Conservation (phyloP, 2,888 invertebrate species). For the Opisthograptis luteolata region DNA sequence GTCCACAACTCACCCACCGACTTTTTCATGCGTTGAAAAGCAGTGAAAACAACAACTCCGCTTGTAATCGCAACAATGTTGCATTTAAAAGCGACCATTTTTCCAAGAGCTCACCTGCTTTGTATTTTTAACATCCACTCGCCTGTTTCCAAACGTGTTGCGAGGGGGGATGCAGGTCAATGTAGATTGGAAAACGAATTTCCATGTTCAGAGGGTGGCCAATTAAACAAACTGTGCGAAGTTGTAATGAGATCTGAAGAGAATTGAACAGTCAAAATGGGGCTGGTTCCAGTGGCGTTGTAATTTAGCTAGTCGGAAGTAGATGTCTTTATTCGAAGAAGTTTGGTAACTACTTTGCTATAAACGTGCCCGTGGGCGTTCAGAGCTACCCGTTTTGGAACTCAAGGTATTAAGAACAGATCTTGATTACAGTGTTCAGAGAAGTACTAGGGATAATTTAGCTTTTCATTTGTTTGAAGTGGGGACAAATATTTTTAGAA, state of each 20-base stretch:
- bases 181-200: conserved; percentile 42
- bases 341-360: conserved; percentile 29
- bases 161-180: conserved; percentile 29
- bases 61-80: conserved; percentile 42
- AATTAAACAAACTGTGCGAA: conserved; percentile 57
- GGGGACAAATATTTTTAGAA: too few species aligned
- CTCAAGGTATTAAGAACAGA: neutral
- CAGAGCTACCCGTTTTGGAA: conserved; percentile 9
- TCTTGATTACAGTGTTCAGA: too few species aligned
- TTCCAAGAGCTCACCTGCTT: conserved; percentile 35
- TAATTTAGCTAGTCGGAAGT: conserved; percentile 44
- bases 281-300: conserved; percentile 32
- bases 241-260: conserved; percentile 57
- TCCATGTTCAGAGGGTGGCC: conserved; percentile 48
- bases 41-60: conserved; percentile 48
- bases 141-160: conserved; percentile 14
- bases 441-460: neutral
- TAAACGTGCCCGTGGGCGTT: conserved; percentile 16
- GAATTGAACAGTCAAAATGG: conserved; percentile 55
- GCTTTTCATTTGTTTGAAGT: neutral
- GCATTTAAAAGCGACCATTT: conserved; percentile 48
- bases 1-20: conserved; percentile 38
- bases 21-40: conserved; percentile 49
- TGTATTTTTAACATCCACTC: conserved; percentile 11
- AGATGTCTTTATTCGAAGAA: conserved; percentile 27